A percentile compares a stretch with the other conserved stretches of the same genome.
phyloP scores from a whole-genome alignment of 1,140 invertebrate species.

The Cylas formicarius region DNA sequence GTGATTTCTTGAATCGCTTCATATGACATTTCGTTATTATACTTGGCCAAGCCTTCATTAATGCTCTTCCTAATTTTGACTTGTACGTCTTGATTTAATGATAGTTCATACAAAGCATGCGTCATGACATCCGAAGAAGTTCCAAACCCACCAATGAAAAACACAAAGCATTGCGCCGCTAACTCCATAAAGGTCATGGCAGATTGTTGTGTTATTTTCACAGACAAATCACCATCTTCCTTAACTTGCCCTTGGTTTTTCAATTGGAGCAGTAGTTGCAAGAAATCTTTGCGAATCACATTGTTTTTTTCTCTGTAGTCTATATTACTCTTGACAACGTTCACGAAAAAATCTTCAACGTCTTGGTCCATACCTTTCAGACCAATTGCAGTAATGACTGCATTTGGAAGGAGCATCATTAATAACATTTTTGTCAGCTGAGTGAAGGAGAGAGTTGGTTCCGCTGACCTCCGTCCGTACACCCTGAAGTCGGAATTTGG shows the following conservation, averaged over 20 bases:
- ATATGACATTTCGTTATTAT: constrained; percentile 45
- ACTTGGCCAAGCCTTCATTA: constrained; percentile 38
- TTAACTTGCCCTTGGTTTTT: constrained; percentile 42
- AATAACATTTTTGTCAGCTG: neutral
- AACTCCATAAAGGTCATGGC: constrained; percentile 42
- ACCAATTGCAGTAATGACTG: constrained; percentile 3
- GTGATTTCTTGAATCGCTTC: constrained; percentile 47
- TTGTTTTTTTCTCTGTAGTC: constrained; percentile 45
- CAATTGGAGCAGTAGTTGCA: constrained; percentile 49
- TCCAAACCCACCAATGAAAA: constrained; percentile 62
- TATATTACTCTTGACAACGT: constrained; percentile 42
- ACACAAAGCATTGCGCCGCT: constrained; percentile 53
- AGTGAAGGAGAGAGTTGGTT: constrained; percentile 9
- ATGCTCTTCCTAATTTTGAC: constrained; percentile 51
- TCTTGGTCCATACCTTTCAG: constrained; percentile 2
- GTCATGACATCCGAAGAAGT: constrained; percentile 56
- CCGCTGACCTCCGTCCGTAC: constrained; percentile 8
- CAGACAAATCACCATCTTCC: no score
- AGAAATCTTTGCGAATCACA: constrained; percentile 47
- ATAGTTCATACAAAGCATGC: constrained; percentile 50
- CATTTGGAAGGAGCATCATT: neutral
- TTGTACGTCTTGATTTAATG: constrained; percentile 52
- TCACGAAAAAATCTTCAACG: constrained; percentile 43
- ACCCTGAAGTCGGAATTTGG: constrained; percentile 11
- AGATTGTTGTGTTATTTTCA: no score